phyloP scores from a whole-genome alignment of 2,888 invertebrate genomes.

The Salticus scenicus region DNA sequence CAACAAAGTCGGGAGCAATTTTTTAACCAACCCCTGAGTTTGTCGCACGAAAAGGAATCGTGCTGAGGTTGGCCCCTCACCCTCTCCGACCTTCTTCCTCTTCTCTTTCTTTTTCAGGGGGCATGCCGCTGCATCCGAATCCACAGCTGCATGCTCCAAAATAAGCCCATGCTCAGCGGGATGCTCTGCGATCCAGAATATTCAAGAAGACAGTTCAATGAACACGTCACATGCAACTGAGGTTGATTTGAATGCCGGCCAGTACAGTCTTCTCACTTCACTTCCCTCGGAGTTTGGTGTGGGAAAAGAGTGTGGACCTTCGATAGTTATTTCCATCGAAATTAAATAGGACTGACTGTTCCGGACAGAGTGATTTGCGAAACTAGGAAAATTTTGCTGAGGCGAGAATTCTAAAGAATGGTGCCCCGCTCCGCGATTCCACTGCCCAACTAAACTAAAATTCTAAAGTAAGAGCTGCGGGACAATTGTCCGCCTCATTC shows the following conservation, averaged over 20 bases:
- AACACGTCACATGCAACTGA: constrained; percentile 47
- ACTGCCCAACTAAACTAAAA: not conserved
- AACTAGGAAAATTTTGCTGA: not conserved
- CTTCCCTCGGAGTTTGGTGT: not conserved
- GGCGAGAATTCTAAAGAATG: not conserved
- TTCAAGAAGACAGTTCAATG: constrained; percentile 50
- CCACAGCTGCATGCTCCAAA: constrained; percentile 34
- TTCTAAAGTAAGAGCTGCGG: not conserved
- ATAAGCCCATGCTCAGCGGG: constrained; percentile 30
- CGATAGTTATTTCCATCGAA: constrained; percentile 15
- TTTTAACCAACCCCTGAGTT: constrained; percentile 2
- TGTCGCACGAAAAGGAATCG: not conserved
- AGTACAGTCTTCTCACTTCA: not conserved
- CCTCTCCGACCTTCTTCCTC: constrained; percentile 1
- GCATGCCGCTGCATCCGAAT: constrained; percentile 15
- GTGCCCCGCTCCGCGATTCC: not conserved
- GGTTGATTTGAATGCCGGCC: constrained; percentile 43
- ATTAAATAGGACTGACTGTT: constrained; percentile 8
- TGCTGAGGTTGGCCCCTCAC: not conserved
- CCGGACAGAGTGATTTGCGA: not conserved
- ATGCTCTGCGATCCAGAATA: constrained; percentile 17
- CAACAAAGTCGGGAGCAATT: constrained; percentile 1
- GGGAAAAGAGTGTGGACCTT: constrained; percentile 13
- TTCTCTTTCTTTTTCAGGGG: constrained; percentile 5
- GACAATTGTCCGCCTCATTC: not conserved